These are phyloP conservation scores for Dryococelus australis DNA, from an alignment of 2,888 invertebrate genomes.

Conservation along the genomic window DNA sequence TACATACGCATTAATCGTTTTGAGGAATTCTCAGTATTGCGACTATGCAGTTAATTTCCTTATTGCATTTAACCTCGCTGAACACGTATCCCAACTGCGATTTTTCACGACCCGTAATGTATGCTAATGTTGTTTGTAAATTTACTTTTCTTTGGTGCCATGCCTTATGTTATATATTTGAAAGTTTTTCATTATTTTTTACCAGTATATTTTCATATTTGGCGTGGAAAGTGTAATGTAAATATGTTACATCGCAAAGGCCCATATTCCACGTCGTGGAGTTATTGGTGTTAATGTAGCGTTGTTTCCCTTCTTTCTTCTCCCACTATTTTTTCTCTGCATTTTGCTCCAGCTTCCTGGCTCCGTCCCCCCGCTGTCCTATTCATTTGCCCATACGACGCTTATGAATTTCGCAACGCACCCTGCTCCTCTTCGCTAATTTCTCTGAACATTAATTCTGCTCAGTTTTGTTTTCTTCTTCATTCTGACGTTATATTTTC, in stretches of 20 bases:
- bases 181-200: too few relatives aligned
- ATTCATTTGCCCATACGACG: neutral
- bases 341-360: neutral
- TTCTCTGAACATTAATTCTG: conserved; percentile 16
- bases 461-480: conserved; percentile 1
- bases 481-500: conserved; percentile 7
- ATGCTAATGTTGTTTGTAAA: too few relatives aligned
- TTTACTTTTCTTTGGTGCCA: too few relatives aligned
- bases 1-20: too few relatives aligned
- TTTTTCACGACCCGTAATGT: too few relatives aligned
- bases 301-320: neutral
- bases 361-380: neutral
- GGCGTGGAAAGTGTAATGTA: neutral
- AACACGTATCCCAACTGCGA: too few relatives aligned
- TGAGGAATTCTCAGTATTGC: too few relatives aligned
- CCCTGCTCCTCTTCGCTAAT: conserved; percentile 1
- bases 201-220: neutral
- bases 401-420: neutral
- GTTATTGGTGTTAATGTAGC: neutral
- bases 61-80: too few relatives aligned
- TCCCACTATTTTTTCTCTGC: neutral
- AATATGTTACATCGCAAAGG: neutral
- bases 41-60: too few relatives aligned
- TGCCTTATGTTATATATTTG: too few relatives aligned
- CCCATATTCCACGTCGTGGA: neutral